These are phyloP conservation scores for Scopus umbretta DNA, from an alignment of 2,113 vertebrate species.

Conservation along the genomic window DNA sequence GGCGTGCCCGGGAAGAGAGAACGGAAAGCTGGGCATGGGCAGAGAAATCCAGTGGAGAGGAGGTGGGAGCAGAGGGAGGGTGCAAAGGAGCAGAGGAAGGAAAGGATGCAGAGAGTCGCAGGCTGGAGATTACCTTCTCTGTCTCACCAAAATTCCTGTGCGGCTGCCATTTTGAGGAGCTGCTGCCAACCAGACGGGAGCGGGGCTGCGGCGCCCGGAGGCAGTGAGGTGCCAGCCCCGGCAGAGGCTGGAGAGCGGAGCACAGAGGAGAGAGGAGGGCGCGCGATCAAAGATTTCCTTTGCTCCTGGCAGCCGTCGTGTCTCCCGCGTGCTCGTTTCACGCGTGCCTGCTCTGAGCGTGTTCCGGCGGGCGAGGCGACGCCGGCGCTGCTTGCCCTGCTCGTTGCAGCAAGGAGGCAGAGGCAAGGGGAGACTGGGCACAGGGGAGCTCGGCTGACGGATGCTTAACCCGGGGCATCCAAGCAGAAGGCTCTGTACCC, in stretches of 20 bases:
- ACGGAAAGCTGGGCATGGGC: rapidly evolving
- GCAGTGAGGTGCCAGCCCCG: not conserved
- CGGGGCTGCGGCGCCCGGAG: not conserved
- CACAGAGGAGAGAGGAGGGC: conserved; percentile 9
- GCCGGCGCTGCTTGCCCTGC: rapidly evolving
- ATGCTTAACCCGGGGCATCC: not conserved
- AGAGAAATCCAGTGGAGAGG: rapidly evolving
- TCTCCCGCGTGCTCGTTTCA: not conserved
- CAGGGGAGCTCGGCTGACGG: not conserved
- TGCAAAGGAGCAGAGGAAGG: not conserved
- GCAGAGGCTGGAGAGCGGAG: not conserved
- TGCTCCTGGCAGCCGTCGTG: not conserved
- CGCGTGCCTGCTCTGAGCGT: not conserved
- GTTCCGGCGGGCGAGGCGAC: rapidly evolving
- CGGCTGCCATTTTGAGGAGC: not conserved
- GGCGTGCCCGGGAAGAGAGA: not conserved
- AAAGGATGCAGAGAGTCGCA: rapidly evolving
- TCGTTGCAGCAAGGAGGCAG: not conserved
- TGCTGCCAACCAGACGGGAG: not conserved
- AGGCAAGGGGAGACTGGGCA: not conserved
- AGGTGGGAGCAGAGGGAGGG: not conserved
- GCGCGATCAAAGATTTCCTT: conserved; percentile 74
- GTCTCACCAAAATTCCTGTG: not conserved
- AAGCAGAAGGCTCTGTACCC: not conserved
- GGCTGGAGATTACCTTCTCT: not conserved